A percentile compares a stretch with the other conserved stretches of the same genome.
Conservation (phyloP, 2,888 invertebrate genomes). For the Pristionchus mayeri region DNA sequence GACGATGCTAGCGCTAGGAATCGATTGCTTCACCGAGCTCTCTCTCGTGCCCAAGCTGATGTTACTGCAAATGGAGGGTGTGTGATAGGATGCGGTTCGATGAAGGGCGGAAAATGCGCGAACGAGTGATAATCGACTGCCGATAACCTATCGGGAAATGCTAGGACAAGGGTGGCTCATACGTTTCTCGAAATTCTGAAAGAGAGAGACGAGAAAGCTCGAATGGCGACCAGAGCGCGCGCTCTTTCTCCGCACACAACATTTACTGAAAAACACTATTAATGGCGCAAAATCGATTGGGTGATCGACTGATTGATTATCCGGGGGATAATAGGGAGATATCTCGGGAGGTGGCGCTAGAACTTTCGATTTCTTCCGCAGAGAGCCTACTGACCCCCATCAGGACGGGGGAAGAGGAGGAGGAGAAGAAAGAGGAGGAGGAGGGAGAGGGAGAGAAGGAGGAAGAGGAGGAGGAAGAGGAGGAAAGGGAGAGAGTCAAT, state of each 20-base stretch:
- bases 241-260: too few species aligned
- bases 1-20: too few species aligned
- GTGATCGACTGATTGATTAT: background rate
- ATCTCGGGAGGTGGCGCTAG: background rate
- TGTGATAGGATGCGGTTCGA: too few species aligned
- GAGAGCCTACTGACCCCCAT: background rate
- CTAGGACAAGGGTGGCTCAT: too few species aligned
- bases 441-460: background rate
- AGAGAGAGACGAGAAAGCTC: too few species aligned
- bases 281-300: background rate
- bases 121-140: too few species aligned
- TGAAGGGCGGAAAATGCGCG: too few species aligned
- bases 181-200: too few species aligned
- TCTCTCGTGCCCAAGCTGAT: background rate
- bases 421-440: background rate
- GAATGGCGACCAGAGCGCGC: too few species aligned
- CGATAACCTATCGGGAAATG: too few species aligned
- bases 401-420: background rate
- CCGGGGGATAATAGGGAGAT: background rate
- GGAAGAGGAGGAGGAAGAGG: background rate
- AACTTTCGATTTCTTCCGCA: background rate
- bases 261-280: too few species aligned
- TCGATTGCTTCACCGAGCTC: too few species aligned
- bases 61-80: background rate
- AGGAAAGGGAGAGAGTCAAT: background rate